Conservation (phyloP, 2,888 invertebrate species). For the Aphodius sticticus region DNA sequence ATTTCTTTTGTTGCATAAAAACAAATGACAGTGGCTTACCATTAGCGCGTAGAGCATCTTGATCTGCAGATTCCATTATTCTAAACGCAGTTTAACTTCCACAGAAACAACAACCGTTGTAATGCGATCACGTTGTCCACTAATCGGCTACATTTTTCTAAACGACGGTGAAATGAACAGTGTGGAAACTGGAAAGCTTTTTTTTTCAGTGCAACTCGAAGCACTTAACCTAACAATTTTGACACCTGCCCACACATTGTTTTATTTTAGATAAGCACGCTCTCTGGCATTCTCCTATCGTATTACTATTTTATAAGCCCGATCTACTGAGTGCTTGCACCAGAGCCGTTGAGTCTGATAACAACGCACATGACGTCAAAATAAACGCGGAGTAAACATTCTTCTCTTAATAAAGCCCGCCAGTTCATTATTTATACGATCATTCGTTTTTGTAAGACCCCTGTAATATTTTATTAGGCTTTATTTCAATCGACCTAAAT, state of each 20-base stretch:
- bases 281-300: neutral
- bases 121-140: neutral
- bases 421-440: neutral
- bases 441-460: no score
- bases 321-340: neutral
- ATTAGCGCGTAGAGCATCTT: neutral
- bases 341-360: neutral
- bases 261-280: neutral
- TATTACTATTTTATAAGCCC: neutral
- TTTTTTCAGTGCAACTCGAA: neutral
- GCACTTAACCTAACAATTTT: neutral
- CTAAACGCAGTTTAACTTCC: neutral
- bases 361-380: neutral
- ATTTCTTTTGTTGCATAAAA: neutral
- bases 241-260: constrained; percentile 4
- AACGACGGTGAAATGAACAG: neutral
- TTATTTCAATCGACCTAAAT: no score
- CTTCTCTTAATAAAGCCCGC: neutral
- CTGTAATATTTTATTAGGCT: no score
- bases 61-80: neutral
- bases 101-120: neutral
- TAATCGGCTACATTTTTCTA: neutral
- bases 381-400: neutral
- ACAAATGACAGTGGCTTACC: neutral
- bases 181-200: neutral